phyloP scores from a whole-genome alignment of 2,888 invertebrate genomes.

The Alloscopus bannaensis region DNA sequence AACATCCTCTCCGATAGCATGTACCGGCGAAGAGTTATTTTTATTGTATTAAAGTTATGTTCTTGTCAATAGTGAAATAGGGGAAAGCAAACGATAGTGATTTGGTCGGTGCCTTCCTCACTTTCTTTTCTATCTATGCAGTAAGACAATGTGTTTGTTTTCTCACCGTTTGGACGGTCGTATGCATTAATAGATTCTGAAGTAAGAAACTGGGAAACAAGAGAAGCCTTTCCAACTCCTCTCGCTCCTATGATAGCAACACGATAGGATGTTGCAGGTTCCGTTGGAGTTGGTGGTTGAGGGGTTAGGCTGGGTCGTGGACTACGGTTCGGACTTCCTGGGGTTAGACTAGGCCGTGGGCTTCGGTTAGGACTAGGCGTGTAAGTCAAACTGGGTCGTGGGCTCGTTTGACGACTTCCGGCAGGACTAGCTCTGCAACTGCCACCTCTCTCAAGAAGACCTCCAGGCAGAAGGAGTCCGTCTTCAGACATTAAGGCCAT shows the following conservation, averaged over 20 bases:
- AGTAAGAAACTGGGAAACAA: conserved; percentile 91
- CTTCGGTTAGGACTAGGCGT: conserved; percentile 53
- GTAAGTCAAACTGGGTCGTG: conserved; percentile 54
- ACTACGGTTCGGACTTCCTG: conserved; percentile 76
- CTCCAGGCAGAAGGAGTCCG: conserved; percentile 69
- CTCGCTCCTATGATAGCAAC: conserved; percentile 88
- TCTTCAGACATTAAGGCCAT: conserved; percentile 72
- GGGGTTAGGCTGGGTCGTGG: conserved; percentile 73
- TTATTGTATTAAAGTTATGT: too few species aligned
- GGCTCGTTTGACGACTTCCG: conserved; percentile 74
- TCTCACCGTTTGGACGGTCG: conserved; percentile 87
- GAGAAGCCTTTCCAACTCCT: conserved; percentile 90
- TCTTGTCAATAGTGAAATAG: conserved; percentile 43
- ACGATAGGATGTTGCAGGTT: conserved; percentile 77
- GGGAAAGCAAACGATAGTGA: not conserved
- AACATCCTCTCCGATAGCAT: not conserved
- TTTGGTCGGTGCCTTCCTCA: not conserved
- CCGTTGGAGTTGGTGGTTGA: conserved; percentile 48
- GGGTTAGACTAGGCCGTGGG: conserved; percentile 74
- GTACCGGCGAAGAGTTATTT: too few species aligned
- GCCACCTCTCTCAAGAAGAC: conserved; percentile 74
- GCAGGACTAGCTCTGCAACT: conserved; percentile 74
- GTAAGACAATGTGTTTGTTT: conserved; percentile 37
- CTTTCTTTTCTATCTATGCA: not conserved
- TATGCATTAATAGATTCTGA: conserved; percentile 96